Evolutionary conservation across 2,888 invertebrate species (phyloP), one percentile per base, ranked within the genome.

Genomic region (Meganola albula): DNA sequence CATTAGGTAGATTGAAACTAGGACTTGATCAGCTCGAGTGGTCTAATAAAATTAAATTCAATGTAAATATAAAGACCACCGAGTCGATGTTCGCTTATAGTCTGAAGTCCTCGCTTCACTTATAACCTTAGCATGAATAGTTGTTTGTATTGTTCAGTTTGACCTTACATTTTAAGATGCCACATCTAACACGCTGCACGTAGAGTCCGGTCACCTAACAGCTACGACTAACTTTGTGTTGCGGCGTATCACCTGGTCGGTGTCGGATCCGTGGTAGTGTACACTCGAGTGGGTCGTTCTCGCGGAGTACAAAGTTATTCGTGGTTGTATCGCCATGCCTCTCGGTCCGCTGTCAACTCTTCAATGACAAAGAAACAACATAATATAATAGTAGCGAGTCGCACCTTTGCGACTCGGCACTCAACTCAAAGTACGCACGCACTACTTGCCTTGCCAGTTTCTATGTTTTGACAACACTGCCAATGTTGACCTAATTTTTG

Each of bases 391-490:
- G 48, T 51, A 48, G 47, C 38, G 48, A 59, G 54, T 58, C 56
- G 59, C 59, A 58, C 57, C 50, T 31, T 44, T 44, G 58, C 58
- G 64, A 48, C 61, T 59, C 56, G 50, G 59, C 63, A 62, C 64
- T 61, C 53, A 47, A 58, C 54, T 60, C 54, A 52, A 74, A 80
- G 78, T 78, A 76, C 83, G 83, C 82, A 80, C 83, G 82, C 77
- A 77, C 62, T 63, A 71, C 78, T 76, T 79, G 80, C 72, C 78
- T 82, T 83, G 84, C 84, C 84, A 75, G 83, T 82, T 74, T 84
- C 83, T 84, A 84, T 84, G 83, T 82, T 82, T 75, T 78, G 68
- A 70, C 65, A 71, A 74, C 75, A 80, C 74, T 75, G 79, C 78
- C 80, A 73, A 71, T 73, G 66, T 71, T 76, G 71, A 75, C 69